Percentiles rank a stretch among this genome's conserved stretches.
Evolutionary conservation across 1,140 invertebrate genomes (phyloP).

Genomic region (Planococcus citri): DNA sequence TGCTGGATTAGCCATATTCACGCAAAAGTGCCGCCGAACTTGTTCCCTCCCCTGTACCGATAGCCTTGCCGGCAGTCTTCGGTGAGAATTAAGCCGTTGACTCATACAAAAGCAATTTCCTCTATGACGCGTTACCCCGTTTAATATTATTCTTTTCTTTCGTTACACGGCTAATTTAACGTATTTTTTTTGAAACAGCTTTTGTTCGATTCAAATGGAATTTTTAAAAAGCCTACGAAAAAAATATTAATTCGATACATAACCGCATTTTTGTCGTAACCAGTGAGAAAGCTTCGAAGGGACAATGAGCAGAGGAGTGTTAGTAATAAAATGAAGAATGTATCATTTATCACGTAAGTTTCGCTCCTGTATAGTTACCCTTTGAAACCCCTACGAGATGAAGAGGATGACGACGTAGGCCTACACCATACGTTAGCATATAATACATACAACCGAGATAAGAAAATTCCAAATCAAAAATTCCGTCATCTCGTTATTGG

Average conservation of each 20-base stretch:
- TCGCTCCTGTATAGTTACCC: no score
- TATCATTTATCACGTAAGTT: no score
- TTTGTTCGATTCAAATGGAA: not conserved
- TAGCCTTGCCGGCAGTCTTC: not conserved
- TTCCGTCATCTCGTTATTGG: not conserved
- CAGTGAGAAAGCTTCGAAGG: no score
- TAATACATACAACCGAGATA: no score
- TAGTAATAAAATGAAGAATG: no score
- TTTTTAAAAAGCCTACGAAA: not conserved
- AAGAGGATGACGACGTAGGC: no score
- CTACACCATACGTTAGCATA: no score
- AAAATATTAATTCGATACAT: not conserved
- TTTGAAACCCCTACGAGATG: no score
- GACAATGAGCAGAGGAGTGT: no score
- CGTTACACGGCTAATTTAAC: constrained; percentile 6
- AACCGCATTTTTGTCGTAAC: not conserved
- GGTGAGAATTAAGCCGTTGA: constrained; percentile 1
- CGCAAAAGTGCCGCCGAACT: not conserved
- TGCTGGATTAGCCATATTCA: not conserved
- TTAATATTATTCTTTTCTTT: not conserved
- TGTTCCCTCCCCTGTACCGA: no score
- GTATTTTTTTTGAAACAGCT: not conserved
- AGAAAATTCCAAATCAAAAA: not conserved
- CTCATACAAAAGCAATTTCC: not conserved
- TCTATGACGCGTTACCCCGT: not conserved